Evolutionary conservation across 2,888 invertebrate genomes (phyloP).

Genomic region (Linnaemya vulpina): DNA sequence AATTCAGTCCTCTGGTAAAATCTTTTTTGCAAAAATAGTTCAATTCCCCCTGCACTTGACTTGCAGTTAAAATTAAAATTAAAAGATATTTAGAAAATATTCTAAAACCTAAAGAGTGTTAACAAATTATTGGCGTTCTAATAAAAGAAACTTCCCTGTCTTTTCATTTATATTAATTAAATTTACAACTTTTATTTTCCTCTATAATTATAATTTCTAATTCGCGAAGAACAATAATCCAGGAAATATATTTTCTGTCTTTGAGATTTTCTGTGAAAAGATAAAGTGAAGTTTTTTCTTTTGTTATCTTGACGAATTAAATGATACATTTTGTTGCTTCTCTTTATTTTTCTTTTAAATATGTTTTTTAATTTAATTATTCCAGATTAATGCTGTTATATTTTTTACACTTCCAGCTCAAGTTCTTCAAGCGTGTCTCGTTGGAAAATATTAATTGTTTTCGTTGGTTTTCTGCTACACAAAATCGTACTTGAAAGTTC

Average conservation of each 20-base stretch:
- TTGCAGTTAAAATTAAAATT: too few species aligned
- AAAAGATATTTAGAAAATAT: not conserved
- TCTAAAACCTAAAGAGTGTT: not conserved
- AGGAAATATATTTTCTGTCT: not conserved
- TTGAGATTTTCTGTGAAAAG: constrained; percentile 35
- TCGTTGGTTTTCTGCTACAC: not conserved
- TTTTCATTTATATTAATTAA: constrained; percentile 5
- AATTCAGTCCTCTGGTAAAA: too few species aligned
- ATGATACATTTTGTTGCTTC: constrained; percentile 26
- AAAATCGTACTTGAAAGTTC: constrained; percentile 4
- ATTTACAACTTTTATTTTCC: constrained; percentile 19
- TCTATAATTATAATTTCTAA: constrained; percentile 21
- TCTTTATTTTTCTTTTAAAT: not conserved
- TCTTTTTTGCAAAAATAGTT: too few species aligned
- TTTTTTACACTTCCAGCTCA: not conserved
- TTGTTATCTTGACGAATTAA: constrained; percentile 44
- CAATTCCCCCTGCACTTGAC: too few species aligned
- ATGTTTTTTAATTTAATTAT: constrained; percentile 26
- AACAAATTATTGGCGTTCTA: not conserved
- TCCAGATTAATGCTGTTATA: constrained; percentile 2
- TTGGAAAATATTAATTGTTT: constrained; percentile 34
- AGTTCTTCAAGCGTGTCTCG: constrained; percentile 46
- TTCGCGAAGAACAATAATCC: not conserved
- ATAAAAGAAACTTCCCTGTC: constrained; percentile 10
- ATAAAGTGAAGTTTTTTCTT: constrained; percentile 37